phyloP scores from a whole-genome alignment of 1,140 invertebrate genomes.

The Artemia franciscana region DNA sequence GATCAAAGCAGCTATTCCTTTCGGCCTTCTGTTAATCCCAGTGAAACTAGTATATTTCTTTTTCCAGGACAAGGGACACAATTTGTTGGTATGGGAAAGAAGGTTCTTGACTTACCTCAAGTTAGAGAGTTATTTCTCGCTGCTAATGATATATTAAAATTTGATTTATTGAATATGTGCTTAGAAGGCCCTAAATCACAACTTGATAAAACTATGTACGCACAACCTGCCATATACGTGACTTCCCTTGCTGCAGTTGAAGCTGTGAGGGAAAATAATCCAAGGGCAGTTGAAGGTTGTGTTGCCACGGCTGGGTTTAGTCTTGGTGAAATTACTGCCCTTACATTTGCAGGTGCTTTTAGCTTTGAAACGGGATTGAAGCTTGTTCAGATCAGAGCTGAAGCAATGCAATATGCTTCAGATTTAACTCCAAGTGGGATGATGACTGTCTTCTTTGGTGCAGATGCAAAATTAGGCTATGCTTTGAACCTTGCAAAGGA shows the following conservation, averaged over 20 bases:
- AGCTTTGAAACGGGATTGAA: slow-evolving; percentile 52
- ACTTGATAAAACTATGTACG: slow-evolving; percentile 51
- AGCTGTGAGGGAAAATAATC: slow-evolving; percentile 42
- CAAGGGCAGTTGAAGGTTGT: slow-evolving; percentile 48
- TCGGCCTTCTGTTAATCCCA: slow-evolving; percentile 25
- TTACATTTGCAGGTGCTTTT: slow-evolving; percentile 65
- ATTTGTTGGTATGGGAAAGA: slow-evolving; percentile 63
- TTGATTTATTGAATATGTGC: slow-evolving; percentile 64
- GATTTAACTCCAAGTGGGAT: slow-evolving; percentile 48
- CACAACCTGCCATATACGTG: slow-evolving; percentile 70
- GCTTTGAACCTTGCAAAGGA: slow-evolving; percentile 42
- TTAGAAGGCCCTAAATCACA: slow-evolving; percentile 54
- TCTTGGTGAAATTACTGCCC: slow-evolving; percentile 73
- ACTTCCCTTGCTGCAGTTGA: slow-evolving; percentile 74
- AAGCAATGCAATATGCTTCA: slow-evolving; percentile 66
- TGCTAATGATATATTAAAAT: slow-evolving; percentile 62
- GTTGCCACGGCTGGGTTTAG: slow-evolving; percentile 75
- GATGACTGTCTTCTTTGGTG: slow-evolving; percentile 41
- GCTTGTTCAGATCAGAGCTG: slow-evolving; percentile 45
- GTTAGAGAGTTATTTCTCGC: slow-evolving; percentile 58
- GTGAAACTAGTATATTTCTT: slow-evolving; percentile 43
- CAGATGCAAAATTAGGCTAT: slow-evolving; percentile 30
- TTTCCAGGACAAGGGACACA: slow-evolving; percentile 80
- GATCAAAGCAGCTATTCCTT: not conserved
- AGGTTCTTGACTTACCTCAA: slow-evolving; percentile 44